phyloP scores from a whole-genome alignment of 2,888 invertebrate genomes.

The Candidula unifasciata region DNA sequence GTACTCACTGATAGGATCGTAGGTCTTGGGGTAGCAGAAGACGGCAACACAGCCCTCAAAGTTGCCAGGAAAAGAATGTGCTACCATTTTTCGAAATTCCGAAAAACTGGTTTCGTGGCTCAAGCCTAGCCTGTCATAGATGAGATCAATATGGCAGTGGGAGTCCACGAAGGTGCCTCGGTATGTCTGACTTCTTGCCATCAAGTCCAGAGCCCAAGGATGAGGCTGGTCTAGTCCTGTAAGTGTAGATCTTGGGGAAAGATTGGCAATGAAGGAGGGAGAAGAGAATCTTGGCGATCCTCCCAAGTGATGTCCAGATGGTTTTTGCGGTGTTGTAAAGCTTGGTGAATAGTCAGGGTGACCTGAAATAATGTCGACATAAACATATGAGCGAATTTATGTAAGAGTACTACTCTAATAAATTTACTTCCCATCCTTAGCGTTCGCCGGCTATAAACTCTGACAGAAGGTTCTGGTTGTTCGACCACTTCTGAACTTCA shows the following conservation, averaged over 20 bases:
- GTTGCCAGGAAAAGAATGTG: conserved; percentile 71
- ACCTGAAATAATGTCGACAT: no score
- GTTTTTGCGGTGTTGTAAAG: no score
- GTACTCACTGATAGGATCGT: conserved; percentile 57
- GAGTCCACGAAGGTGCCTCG: conserved; percentile 73
- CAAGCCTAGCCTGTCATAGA: conserved; percentile 50
- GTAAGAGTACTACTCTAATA: no score
- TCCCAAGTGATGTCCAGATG: no score
- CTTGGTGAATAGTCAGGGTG: no score
- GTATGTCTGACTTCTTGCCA: conserved; percentile 54
- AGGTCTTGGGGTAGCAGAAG: no score
- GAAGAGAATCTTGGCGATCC: no score
- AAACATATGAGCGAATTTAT: no score
- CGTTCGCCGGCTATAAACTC: no score
- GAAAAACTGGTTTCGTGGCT: conserved; percentile 4
- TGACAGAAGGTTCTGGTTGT: no score
- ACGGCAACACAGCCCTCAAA: conserved; percentile 78
- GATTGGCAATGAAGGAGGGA: neutral
- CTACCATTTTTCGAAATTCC: conserved; percentile 37
- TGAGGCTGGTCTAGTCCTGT: conserved; percentile 1
- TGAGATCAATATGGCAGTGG: conserved; percentile 78
- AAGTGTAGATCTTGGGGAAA: neutral
- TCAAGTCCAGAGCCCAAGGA: conserved; percentile 10
- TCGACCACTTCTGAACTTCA: no score
- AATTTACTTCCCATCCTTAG: no score